These are phyloP conservation scores for Myiotriccus ornatus DNA, from an alignment of 2,797 vertebrate species.

Conservation along the genomic window DNA sequence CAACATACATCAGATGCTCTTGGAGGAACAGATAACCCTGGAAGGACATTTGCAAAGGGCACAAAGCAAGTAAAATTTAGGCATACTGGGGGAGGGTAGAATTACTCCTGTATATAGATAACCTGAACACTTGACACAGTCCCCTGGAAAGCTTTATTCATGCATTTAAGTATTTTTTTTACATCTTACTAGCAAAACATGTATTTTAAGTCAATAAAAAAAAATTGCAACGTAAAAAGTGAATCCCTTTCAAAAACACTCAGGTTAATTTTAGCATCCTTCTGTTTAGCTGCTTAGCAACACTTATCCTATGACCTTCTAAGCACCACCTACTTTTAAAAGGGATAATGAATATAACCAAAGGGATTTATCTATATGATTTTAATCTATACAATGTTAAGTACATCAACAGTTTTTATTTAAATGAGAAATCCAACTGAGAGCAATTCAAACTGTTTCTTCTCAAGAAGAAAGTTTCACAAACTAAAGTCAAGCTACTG, in stretches of 20 bases:
- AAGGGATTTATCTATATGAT: slow-evolving; percentile 71
- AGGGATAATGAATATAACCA: slow-evolving; percentile 81
- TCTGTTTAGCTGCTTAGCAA: slow-evolving; percentile 86
- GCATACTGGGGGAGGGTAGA: not conserved
- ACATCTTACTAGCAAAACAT: not conserved
- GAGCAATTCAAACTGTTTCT: not conserved
- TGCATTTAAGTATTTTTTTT: not conserved
- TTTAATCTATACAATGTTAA: slow-evolving; percentile 35
- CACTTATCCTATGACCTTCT: slow-evolving; percentile 86
- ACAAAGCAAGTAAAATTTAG: not conserved
- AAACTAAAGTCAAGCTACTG: not conserved
- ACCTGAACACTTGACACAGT: not conserved
- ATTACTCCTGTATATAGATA: not conserved
- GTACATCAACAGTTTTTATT: not conserved
- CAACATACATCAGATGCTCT: slow-evolving; percentile 63
- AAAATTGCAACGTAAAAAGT: slow-evolving; percentile 64
- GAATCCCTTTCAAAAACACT: slow-evolving; percentile 74
- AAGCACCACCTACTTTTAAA: slow-evolving; percentile 83
- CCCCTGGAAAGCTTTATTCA: not conserved
- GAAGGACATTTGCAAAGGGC: slow-evolving; percentile 42
- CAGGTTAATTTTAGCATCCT: slow-evolving; percentile 85
- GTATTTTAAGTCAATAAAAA: slow-evolving; percentile 24
- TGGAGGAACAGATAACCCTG: slow-evolving; percentile 53
- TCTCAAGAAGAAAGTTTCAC: not conserved
- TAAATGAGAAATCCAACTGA: not conserved